Evolutionary conservation across 2,797 vertebrate species (phyloP).

Genomic region (Synaphobranchus kaupii): DNA sequence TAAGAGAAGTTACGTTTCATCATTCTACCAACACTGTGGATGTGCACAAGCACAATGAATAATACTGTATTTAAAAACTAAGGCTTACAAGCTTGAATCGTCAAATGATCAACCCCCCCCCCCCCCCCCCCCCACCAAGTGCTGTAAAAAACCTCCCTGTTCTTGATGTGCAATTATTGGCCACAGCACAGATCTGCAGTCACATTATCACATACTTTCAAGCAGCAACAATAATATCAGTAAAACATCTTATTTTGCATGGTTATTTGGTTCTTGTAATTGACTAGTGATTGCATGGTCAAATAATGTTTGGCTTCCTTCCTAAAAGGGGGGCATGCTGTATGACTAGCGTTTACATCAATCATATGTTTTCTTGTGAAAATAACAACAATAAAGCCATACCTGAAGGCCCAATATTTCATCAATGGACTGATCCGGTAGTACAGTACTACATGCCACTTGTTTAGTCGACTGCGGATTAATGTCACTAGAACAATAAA

Average conservation of each 20-base stretch:
- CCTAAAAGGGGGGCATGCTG: no score
- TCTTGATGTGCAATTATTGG: no score
- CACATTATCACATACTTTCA: no score
- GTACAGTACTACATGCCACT: conserved; percentile 72
- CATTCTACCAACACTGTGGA: background rate
- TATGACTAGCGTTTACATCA: no score
- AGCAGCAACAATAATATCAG: no score
- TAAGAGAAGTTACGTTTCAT: background rate
- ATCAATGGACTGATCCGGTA: conserved; percentile 92
- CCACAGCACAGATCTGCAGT: no score
- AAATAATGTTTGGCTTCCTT: no score
- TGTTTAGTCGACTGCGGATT: conserved; percentile 78
- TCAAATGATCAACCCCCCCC: background rate
- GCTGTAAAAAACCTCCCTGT: background rate
- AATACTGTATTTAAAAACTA: background rate
- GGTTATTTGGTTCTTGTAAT: no score
- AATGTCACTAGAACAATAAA: conserved; percentile 2
- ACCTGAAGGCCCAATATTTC: conserved; percentile 97
- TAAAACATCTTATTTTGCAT: no score
- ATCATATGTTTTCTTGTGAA: background rate
- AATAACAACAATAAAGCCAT: conserved; percentile 14
- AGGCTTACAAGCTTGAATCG: background rate
- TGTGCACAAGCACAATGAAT: background rate
- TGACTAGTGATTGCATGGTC: no score
- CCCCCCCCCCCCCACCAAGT: background rate